A percentile compares a stretch with the other conserved stretches of the same genome.
Evolutionary conservation across 2,113 vertebrate genomes (phyloP).

Genomic region (Ptilorrhoa leucosticta): DNA sequence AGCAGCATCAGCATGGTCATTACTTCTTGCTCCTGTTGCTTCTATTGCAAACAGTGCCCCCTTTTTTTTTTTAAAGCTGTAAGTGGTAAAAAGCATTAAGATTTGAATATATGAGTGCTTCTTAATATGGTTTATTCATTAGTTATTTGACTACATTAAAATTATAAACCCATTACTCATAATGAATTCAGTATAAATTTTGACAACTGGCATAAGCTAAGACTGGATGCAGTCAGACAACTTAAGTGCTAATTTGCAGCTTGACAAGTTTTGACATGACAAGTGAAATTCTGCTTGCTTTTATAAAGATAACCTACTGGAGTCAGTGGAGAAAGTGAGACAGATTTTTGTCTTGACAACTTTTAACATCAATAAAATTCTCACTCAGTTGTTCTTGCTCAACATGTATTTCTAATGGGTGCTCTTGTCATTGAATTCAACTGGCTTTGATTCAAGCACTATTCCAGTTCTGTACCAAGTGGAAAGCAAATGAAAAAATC

Average conservation of each 20-base stretch:
- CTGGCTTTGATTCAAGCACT: background rate
- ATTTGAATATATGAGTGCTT: background rate
- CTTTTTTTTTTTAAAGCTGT: background rate
- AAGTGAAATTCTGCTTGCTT: background rate
- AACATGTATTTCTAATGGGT: background rate
- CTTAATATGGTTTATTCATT: background rate
- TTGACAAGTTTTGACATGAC: conserved; percentile 1
- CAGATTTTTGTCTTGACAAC: background rate
- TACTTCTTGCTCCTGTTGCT: background rate
- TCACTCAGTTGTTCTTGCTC: background rate
- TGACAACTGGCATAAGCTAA: background rate
- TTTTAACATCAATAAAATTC: background rate
- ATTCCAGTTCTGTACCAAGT: background rate
- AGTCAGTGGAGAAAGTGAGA: background rate
- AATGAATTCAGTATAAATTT: background rate
- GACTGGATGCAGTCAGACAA: background rate
- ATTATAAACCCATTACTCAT: background rate
- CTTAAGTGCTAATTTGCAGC: background rate
- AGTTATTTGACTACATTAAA: background rate
- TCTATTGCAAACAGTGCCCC: background rate
- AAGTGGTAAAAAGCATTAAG: background rate
- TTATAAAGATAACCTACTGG: background rate
- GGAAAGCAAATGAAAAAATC: background rate
- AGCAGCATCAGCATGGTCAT: background rate
- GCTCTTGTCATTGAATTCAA: background rate